Evolutionary conservation across 2,888 invertebrate genomes (phyloP), one percentile per base, ranked within the genome.

Genomic region (Erpobdella octoculata): DNA sequence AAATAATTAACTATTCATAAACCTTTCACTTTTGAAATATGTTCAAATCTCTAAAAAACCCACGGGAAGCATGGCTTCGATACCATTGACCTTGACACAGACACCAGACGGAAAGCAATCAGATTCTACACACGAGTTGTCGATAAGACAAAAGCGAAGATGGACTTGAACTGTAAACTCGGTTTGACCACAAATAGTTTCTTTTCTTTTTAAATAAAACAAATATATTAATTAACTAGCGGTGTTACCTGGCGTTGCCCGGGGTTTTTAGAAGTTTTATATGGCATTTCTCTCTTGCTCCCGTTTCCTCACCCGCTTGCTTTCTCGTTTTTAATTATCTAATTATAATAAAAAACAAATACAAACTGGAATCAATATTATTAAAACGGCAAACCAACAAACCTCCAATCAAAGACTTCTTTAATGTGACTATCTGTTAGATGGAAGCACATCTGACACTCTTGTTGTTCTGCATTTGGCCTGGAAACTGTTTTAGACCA

Each of bases 81-180:
- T 93, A 79, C 90, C 90, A 85, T 95, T 94, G 74, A 95, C 90
- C 87, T 93, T 92, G 64, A 95, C 92, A 80, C 88, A 89, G 78
- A 94, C 89, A 80, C 89, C 91, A 53, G 93, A 92, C 74, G 95
- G 95, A 84, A 95, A 94, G 80, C 89, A 90, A 81, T 96, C 95
- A 80, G 93, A 93, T 85, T 95, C 94, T 80, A 94, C 93, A 79
- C 90, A 90, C 33, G 81, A 83, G 0, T 92, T 90, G 82, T 96
- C 96, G 80, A 93, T 86, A 35, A 93, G 86, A 84, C 93, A 94
- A 84, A 95, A 94, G 77, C 94, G 86, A 82, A 94, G 86, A 84
- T 95, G 94, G 66, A 93, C 90, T 87, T 93, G 89, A 75, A 82
- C 81, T 67, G 78, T 78, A 76, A 89, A 90, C 80, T 91, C 90